Evolutionary conservation across 2,888 invertebrate genomes (phyloP), one percentile per base, ranked within the genome.

Genomic region (Charanyca ferruginea): DNA sequence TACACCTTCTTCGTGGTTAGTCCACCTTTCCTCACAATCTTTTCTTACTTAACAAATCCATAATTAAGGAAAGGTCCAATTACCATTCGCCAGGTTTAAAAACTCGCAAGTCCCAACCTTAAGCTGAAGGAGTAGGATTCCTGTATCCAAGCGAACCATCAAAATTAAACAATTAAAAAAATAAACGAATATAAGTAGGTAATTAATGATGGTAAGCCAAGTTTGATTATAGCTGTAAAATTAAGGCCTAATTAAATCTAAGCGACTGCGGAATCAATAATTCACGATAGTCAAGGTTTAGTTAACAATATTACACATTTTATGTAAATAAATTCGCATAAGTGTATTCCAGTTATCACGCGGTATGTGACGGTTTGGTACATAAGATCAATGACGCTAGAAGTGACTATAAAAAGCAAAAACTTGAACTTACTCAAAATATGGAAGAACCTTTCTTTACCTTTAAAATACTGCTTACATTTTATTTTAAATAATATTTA

Each of bases 321-420:
- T 80, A 86, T 84, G 83, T 73, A 79, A 85, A 82, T 81, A 59
- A 59, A 62, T 59, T 49, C 72, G 59, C 73, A 68, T 64, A 65
- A 55, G 73, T 66, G 54, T 68, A 62, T 75, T 83, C 65, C 64
- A 75, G 77, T 81, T 80, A 79, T 60, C 66, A 66, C 66, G 42
- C 52, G 28, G 61, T 60, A 74, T 77, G 63, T 73, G 55, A 60
- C n/a, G n/a, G n/a, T n/a, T n/a, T n/a, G 60, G 32, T 38, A 49
- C 65, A 53, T 8, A 8, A 51, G 66, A 11, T n/a, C 48, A 23
- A 23, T 35, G 0, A 0, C 18, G 0, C 53, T 76, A n/a, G 58
- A 79, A 54, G 52, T 44, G 47, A 57, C 32, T 25, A 38, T 13
- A 25, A 18, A 38, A 9, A n/a, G 20, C 23, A 11, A 32, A 32